Evolutionary conservation across 2,888 invertebrate genomes (phyloP), one percentile per base, ranked within the genome.

Genomic region (Dolichopus griseipennis): DNA sequence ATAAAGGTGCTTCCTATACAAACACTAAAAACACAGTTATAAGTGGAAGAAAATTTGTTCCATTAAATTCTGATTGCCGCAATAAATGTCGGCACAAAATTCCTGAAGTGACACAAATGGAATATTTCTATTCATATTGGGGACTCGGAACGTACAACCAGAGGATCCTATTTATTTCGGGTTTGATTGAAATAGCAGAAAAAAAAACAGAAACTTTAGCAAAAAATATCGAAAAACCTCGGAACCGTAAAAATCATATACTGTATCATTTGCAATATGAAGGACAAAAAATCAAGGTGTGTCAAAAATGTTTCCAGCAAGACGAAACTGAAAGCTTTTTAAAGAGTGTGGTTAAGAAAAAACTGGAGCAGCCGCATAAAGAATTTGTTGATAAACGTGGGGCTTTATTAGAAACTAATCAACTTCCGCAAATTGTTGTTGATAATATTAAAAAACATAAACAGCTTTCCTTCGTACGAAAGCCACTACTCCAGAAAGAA

Each of bases 241-340:
- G 64, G 18, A 34, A 64, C 12, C 63, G 27, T 15, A 27, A 63
- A 22, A 9, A 63, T 27, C 22, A 63, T 18, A 33, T 63, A 33
- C 9, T 12, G 12, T 63, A 64, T 8, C 15, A 34, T 67, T 66
- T 72, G 21, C 66, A 71, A 65, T 33, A 70, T 62, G 34, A 69
- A 68, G 71, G 70, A n/a, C 65, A 71, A 41, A 70, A 68, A 67
- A 67, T 73, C 61, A 27, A 65, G 66, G 71, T 71, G 20, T 73
- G 72, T 65, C 69, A 71, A 69, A 71, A 71, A 68, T 73, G 72
- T 68, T 72, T 72, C 64, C 63, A 64, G 70, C 70, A 6, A 33
- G 71, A 68, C 66, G 72, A 73, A 68, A 65, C 69, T 27, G 68
- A 72, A 33, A 67, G 69, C 68, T 70, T 73, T 66, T 66, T 71